Percentiles rank a stretch among this genome's conserved stretches.
Conservation (phyloP, 2,797 vertebrate genomes). For the Geotrypetes seraphini region DNA sequence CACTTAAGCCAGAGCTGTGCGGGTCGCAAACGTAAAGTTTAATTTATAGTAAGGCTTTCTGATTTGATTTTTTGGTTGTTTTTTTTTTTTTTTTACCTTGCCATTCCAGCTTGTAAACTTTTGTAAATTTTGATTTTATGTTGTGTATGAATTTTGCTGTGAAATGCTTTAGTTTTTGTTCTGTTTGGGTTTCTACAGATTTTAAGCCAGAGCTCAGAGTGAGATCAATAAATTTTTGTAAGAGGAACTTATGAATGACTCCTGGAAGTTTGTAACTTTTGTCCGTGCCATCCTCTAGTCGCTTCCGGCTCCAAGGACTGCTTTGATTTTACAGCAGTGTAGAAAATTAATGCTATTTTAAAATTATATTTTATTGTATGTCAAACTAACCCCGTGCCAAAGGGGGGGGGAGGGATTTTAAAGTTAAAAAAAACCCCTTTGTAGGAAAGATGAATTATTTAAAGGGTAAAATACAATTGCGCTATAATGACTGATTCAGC, state of each 20-base stretch:
- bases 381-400: too few relatives aligned
- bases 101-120: slow-evolving; percentile 62
- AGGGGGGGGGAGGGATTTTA: too few relatives aligned
- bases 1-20: slow-evolving; percentile 61
- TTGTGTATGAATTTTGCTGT: slow-evolving; percentile 68
- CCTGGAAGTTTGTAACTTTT: slow-evolving; percentile 12
- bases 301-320: not conserved
- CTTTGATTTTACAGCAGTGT: not conserved
- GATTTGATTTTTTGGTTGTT: slow-evolving; percentile 29
- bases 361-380: too few relatives aligned
- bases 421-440: too few relatives aligned
- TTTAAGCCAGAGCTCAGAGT: slow-evolving; percentile 25
- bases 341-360: too few relatives aligned
- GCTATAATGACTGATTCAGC: too few relatives aligned
- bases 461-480: too few relatives aligned
- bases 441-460: too few relatives aligned
- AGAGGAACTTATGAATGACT: slow-evolving; percentile 22
- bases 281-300: not conserved
- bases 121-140: slow-evolving; percentile 59
- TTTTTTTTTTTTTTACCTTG: slow-evolving; percentile 27
- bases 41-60: slow-evolving; percentile 82
- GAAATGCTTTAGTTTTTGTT: slow-evolving; percentile 46
- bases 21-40: slow-evolving; percentile 68
- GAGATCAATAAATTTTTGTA: slow-evolving; percentile 58
- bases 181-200: slow-evolving; percentile 28